phyloP scores from a whole-genome alignment of 2,888 invertebrate genomes.

The Ectemnius lituratus region DNA sequence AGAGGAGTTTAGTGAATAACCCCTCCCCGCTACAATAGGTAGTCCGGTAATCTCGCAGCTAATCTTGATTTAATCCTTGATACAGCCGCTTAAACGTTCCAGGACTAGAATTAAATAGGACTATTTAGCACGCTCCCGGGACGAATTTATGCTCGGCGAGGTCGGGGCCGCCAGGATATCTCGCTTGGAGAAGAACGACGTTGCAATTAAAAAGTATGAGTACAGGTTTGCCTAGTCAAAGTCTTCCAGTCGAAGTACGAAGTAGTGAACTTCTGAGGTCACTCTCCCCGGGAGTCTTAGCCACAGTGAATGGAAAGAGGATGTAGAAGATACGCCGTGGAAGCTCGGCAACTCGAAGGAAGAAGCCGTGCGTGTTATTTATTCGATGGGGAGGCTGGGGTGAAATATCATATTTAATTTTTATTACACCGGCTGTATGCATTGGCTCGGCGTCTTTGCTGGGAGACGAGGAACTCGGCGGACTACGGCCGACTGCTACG shows the following conservation, averaged over 20 bases:
- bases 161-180: background rate
- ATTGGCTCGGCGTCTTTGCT: slow-evolving; percentile 55
- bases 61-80: slow-evolving; percentile 78
- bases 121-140: slow-evolving; percentile 57
- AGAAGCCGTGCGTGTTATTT: slow-evolving; percentile 60
- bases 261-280: too few species aligned
- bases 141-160: slow-evolving; percentile 40
- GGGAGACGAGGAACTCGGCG: slow-evolving; percentile 24
- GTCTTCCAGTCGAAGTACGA: too few species aligned
- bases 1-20: slow-evolving; percentile 63
- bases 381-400: slow-evolving; percentile 58
- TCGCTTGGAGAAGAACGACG: background rate
- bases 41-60: slow-evolving; percentile 74
- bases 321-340: background rate
- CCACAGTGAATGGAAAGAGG: background rate
- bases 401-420: slow-evolving; percentile 77
- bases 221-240: background rate
- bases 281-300: too few species aligned
- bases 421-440: slow-evolving; percentile 73
- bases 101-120: slow-evolving; percentile 74
- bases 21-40: slow-evolving; percentile 39
- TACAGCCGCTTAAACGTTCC: slow-evolving; percentile 76
- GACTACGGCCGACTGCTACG: slow-evolving; percentile 33
- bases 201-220: background rate
- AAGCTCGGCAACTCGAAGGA: background rate